These are phyloP conservation scores for Pitta sordida DNA, from an alignment of 2,113 vertebrate genomes.

Conservation along the genomic window DNA sequence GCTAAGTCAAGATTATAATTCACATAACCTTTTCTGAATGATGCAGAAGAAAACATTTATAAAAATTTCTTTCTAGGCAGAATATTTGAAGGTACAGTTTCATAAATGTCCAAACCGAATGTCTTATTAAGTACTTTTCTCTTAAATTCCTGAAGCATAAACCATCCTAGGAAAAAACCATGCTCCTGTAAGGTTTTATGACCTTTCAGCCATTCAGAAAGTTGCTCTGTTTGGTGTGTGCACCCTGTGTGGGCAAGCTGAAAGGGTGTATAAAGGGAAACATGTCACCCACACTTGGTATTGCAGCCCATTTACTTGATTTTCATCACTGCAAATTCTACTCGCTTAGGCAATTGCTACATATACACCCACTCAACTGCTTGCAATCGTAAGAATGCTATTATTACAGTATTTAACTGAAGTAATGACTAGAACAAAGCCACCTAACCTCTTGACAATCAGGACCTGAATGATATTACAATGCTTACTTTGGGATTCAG, in stretches of 20 bases:
- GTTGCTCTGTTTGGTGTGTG: neutral
- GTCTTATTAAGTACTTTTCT: neutral
- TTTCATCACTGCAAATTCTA: slow-evolving; percentile 12
- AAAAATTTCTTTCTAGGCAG: neutral
- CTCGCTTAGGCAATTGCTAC: slow-evolving; percentile 15
- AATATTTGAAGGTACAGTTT: neutral
- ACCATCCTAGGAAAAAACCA: neutral
- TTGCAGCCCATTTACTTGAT: slow-evolving; percentile 1
- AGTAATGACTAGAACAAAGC: slow-evolving; percentile 10
- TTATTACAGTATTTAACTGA: slow-evolving; percentile 26
- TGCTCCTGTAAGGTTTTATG: neutral
- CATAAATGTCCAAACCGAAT: neutral
- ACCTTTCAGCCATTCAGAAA: neutral
- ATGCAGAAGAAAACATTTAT: neutral
- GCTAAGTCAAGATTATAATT: neutral
- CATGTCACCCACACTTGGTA: neutral
- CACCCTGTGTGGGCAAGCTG: neutral
- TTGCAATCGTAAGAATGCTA: slow-evolving; percentile 15
- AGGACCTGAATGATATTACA: neutral
- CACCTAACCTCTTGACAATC: neutral
- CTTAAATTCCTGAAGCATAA: neutral
- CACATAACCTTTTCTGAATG: neutral
- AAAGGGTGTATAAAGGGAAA: slow-evolving; percentile 18
- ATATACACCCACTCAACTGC: slow-evolving; percentile 36
- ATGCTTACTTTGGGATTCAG: neutral